Evolutionary conservation across 2,113 vertebrate species (phyloP), one percentile per base, ranked within the genome.

Genomic region (Miniopterus natalensis): DNA sequence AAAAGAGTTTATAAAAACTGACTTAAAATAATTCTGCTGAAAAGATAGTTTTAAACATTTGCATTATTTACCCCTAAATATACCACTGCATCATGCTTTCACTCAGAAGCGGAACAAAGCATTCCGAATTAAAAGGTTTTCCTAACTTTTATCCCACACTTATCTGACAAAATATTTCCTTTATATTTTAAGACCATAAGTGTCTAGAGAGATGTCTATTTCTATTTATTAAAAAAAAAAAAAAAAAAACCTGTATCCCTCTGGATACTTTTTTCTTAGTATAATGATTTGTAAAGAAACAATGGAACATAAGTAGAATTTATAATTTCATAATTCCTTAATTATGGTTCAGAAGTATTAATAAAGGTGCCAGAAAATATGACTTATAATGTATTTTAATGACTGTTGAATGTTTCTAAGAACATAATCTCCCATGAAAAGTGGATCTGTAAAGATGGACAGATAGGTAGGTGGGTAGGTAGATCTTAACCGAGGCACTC

Each of bases 121-220:
- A 68, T 74, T 74, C 55, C 68, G 55, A 88, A 91, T 78, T 88
- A 84, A 81, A 90, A 40, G 75, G 21, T 59, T 40, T 93, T 31
- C 7, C 31, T 23, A 42, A 25, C 15, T 70, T 88, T 75, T 81
- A 80, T 42, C 31, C 40, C 13, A n/a, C 17, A 84, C 63, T 40
- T 53, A 80, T 21, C n/a, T 47, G 15, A 53, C 5, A 61, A 75
- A 83, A 63, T 42, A 89, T 36, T 85, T 80, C 8, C 27, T 74
- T 21, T 71, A 11, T 47, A 8, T 73, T 45, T 83, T 70, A 79
- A 71, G 59, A 1, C 6, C 4, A 27, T 51, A 80, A 40, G 8
- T 92, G 71, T 73, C 17, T 61, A 92, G 13, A 84, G 20, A 88
- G n/a, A 23, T 66, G 31, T n/a, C 4, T 68, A 68, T 92, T 92